These are phyloP conservation scores for Oreortyx pictus DNA, from an alignment of 2,797 vertebrate species.

Conservation along the genomic window DNA sequence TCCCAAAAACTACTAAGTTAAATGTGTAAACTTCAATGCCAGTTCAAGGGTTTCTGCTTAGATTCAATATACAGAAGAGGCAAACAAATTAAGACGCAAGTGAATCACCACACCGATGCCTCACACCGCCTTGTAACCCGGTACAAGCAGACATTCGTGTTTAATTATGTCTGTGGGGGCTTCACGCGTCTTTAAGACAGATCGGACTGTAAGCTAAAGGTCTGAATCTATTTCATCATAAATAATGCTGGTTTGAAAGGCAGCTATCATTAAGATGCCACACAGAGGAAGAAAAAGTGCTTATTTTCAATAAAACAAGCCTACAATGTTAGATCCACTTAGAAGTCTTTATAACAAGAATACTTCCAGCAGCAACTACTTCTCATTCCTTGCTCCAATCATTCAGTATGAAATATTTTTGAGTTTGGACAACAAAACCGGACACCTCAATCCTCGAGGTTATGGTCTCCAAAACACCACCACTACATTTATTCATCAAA, in stretches of 20 bases:
- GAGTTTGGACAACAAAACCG: background rate
- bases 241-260: constrained; percentile 1
- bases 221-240: background rate
- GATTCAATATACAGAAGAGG: background rate
- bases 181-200: background rate
- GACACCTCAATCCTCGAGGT: background rate
- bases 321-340: background rate
- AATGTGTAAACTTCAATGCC: background rate
- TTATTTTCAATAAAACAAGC: background rate
- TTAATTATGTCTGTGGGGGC: background rate
- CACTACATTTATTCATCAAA: background rate
- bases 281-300: background rate
- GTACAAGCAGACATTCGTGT: background rate
- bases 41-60: background rate
- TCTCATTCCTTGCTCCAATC: background rate
- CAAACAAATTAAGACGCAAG: background rate
- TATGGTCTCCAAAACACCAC: background rate
- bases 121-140: background rate
- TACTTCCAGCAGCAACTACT: background rate
- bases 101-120: background rate
- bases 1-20: background rate
- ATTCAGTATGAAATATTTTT: background rate
- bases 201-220: background rate
- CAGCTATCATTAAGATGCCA: constrained; percentile 22
- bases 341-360: background rate